phyloP scores from a whole-genome alignment of 2,888 invertebrate species.

The Melanargia galathea region DNA sequence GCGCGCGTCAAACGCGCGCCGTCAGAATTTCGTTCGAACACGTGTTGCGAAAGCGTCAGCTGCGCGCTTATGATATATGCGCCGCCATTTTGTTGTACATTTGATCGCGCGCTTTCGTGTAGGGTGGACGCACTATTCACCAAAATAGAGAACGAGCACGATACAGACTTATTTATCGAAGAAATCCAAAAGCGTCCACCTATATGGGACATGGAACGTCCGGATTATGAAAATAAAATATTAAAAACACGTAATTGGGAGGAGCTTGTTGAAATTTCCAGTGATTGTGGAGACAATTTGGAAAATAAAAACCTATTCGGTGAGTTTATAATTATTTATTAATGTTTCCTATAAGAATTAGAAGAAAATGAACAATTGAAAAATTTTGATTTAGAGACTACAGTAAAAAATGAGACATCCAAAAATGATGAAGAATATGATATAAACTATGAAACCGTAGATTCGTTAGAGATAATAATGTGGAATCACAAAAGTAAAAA shows the following conservation, averaged over 20 bases:
- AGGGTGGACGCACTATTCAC: not conserved
- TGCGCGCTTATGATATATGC: not conserved
- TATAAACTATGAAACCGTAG: too few relatives aligned
- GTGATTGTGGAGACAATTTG: too few relatives aligned
- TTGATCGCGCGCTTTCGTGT: constrained; percentile 11
- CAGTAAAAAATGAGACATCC: too few relatives aligned
- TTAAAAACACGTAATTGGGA: constrained; percentile 2
- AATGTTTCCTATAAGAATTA: too few relatives aligned
- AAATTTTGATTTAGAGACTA: too few relatives aligned
- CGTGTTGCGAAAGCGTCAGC: constrained; percentile 4
- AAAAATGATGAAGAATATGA: too few relatives aligned
- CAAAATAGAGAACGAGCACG: constrained; percentile 16
- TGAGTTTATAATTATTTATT: too few relatives aligned
- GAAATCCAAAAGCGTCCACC: constrained; percentile 14
- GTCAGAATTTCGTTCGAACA: not conserved
- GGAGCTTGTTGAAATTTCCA: not conserved
- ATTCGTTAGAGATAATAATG: too few relatives aligned
- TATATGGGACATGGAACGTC: constrained; percentile 15
- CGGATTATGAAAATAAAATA: constrained; percentile 14
- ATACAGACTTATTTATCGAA: constrained; percentile 14
- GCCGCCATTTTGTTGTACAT: not conserved
- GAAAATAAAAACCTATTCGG: too few relatives aligned
- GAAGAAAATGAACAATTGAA: too few relatives aligned
- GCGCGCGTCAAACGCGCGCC: too few relatives aligned
- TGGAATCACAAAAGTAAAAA: too few relatives aligned